phyloP scores from a whole-genome alignment of 2,113 vertebrate genomes.

The Oriolus oriolus region DNA sequence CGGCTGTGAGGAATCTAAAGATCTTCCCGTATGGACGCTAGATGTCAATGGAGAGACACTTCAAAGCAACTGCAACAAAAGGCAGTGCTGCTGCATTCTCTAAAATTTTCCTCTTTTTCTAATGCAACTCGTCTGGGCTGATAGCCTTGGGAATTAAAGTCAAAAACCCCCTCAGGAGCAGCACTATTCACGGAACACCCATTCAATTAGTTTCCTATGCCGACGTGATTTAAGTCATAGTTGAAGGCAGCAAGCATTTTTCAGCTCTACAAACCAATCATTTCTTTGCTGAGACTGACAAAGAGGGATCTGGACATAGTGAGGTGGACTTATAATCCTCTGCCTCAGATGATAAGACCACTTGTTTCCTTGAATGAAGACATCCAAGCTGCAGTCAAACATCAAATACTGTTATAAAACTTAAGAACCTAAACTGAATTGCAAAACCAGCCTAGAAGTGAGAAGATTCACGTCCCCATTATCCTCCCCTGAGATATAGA shows the following conservation, averaged over 20 bases:
- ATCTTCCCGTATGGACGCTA: conserved; percentile 17
- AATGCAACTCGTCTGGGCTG: background rate
- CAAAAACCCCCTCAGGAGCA: background rate
- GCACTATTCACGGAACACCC: background rate
- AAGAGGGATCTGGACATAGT: background rate
- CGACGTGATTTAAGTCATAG: background rate
- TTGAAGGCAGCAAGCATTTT: background rate
- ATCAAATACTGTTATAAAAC: background rate
- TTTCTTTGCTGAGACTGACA: background rate
- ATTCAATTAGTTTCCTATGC: background rate
- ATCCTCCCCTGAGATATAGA: background rate
- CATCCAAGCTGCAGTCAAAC: background rate
- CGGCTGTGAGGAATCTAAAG: background rate
- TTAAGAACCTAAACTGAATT: background rate
- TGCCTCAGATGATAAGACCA: background rate
- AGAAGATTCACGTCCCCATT: background rate
- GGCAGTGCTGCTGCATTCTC: background rate
- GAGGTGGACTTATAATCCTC: background rate
- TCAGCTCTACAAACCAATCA: background rate
- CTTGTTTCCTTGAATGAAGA: background rate
- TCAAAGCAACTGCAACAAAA: conserved; percentile 16
- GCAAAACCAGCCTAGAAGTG: background rate
- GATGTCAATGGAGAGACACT: conserved; percentile 60
- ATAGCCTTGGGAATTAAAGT: background rate
- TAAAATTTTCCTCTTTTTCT: background rate